phyloP scores from a whole-genome alignment of 1,140 invertebrate species.

The Glossosoma conforme region DNA sequence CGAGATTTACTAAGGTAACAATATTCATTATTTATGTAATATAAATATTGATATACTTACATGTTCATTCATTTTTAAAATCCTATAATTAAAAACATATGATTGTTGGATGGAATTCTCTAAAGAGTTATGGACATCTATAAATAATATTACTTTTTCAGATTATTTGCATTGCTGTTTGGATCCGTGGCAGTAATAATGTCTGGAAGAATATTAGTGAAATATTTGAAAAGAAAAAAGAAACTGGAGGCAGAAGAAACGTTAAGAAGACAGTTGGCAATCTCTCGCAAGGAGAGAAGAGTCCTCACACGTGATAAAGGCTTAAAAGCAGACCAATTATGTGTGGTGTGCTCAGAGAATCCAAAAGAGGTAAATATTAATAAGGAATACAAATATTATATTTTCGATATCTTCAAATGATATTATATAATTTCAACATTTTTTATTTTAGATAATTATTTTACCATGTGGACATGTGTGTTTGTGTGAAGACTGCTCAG shows the following conservation, averaged over 20 bases:
- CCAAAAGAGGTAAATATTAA: conserved; percentile 59
- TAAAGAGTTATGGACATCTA: too few species aligned
- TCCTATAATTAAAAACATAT: background rate
- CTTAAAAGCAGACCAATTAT: conserved; percentile 62
- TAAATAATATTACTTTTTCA: conserved; percentile 34
- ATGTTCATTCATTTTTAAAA: too few species aligned
- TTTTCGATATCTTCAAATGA: background rate
- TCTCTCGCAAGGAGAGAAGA: conserved; percentile 58
- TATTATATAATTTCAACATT: conserved; percentile 3
- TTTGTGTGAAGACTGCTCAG: conserved; percentile 75
- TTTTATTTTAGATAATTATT: conserved; percentile 61
- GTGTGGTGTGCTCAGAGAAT: conserved; percentile 71
- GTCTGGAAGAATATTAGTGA: conserved; percentile 57
- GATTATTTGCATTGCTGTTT: conserved; percentile 60
- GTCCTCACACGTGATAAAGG: conserved; percentile 57
- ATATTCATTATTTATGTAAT: background rate
- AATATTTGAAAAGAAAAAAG: conserved; percentile 55
- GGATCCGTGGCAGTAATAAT: conserved; percentile 62
- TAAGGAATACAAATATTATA: conserved; percentile 6
- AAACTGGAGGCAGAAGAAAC: conserved; percentile 53
- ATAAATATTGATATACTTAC: too few species aligned
- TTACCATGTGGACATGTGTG: conserved; percentile 80
- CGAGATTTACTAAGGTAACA: conserved; percentile 54
- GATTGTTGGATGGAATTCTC: background rate
- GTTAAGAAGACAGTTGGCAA: conserved; percentile 56